Conservation (phyloP, 2,888 invertebrate species). For the Villa cingulata region DNA sequence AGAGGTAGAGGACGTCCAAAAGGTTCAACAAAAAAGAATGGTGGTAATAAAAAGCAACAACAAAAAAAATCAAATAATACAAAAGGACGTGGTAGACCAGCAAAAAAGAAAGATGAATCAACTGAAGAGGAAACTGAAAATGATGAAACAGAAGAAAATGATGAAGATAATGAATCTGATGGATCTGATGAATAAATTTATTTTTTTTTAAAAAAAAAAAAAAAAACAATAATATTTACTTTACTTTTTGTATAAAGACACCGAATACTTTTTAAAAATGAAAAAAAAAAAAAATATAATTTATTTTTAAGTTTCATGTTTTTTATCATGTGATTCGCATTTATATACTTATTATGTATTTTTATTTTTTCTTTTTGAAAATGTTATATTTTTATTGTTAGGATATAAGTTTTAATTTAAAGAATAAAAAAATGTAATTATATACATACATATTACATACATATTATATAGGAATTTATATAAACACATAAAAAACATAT, state of each 20-base stretch:
- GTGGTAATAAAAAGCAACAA: conserved; percentile 18
- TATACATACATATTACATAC: too few species aligned
- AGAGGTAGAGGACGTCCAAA: conserved; percentile 44
- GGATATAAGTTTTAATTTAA: neutral
- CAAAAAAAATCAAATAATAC: conserved; percentile 10
- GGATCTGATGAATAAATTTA: conserved; percentile 17
- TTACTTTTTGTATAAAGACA: too few species aligned
- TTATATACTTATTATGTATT: too few species aligned
- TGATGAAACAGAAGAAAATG: conserved; percentile 18
- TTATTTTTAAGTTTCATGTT: too few species aligned
- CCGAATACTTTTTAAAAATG: too few species aligned
- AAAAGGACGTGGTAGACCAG: conserved; percentile 16
- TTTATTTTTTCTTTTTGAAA: neutral
- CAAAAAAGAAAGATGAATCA: conserved; percentile 19
- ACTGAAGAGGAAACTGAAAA: conserved; percentile 18
- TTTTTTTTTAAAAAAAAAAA: too few species aligned
- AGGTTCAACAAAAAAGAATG: conserved; percentile 41
- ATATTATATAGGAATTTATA: too few species aligned
- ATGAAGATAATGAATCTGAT: conserved; percentile 18
- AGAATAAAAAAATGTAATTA: too few species aligned
- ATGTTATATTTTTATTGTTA: neutral
- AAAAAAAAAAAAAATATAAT: too few species aligned
- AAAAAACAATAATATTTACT: too few species aligned
- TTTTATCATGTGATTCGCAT: too few species aligned
- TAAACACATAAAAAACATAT: too few species aligned